Evolutionary conservation across 1,140 invertebrate genomes (phyloP), one percentile per base, ranked within the genome.

Genomic region (Euwallacea fornicatus): DNA sequence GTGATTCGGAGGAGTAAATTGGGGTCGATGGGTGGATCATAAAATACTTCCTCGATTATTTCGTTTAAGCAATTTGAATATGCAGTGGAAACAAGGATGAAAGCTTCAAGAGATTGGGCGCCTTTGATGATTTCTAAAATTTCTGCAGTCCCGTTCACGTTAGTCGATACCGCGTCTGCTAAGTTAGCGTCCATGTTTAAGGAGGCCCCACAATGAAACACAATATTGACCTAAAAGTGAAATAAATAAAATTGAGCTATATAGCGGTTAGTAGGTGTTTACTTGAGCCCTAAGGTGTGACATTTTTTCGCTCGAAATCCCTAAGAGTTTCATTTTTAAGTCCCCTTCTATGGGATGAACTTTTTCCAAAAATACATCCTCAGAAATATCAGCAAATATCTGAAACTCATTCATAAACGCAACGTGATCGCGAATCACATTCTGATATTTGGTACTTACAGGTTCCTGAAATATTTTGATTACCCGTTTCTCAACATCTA

Each of bases 171-270:
- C 2, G 86, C 85, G 1, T 78, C 76, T 67, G 82, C 84, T 43
- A 88, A 75, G 21, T 68, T 71, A 60, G 85, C 72, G 70, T 86
- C 83, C 71, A 88, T 87, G 10, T 83, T 83, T 33, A 87, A 88
- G 69, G 91, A 93, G 2, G 93, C 93, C 1, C 93, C 93, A 75
- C 89, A 90, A 78, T 94, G 91, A 80, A 94, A 92, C 0, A 94
- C 85, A 10, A 93, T 84, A 21, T 75, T 70, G 15, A 75, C 62
- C 74, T 75, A 50, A 43, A 66, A 71, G 59, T 62, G 15, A 46
- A 50, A 53, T 67, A 41, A 43, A 58, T 16, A 21, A 42, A 61
- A 11, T 61, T 11, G 21, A n/a, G 16, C 3, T 56, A 15, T 2
- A 6, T 56, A 9, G 11, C 1, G 11, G 7, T 4, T 11, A 3